phyloP scores from a whole-genome alignment of 2,113 vertebrate genomes.

The Alaudala cheleensis region DNA sequence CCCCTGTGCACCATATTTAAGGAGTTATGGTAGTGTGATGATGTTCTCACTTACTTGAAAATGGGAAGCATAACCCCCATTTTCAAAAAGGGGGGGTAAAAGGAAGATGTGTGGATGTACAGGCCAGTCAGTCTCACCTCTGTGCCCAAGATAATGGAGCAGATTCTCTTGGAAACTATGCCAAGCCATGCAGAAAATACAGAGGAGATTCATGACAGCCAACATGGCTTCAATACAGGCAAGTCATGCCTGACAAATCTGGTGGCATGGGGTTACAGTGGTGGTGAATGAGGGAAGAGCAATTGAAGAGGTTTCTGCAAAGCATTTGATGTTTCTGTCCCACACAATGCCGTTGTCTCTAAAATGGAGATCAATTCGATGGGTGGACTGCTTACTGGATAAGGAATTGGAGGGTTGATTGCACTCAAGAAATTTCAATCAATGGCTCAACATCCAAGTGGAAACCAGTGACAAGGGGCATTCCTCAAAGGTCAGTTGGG shows the following conservation, averaged over 20 bases:
- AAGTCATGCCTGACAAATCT: neutral
- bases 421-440: neutral
- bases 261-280: neutral
- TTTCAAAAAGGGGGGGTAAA: rapidly evolving
- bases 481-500: neutral
- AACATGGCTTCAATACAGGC: neutral
- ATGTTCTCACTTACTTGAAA: neutral
- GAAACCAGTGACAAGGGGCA: rapidly evolving
- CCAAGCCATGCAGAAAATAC: neutral
- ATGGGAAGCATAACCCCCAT: too few relatives aligned
- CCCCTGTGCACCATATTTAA: neutral
- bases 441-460: neutral
- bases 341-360: neutral
- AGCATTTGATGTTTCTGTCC: neutral
- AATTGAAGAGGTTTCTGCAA: neutral
- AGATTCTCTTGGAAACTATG: neutral
- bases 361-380: neutral
- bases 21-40: neutral
- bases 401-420: neutral
- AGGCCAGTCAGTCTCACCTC: neutral
- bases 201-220: neutral
- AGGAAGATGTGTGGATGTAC: rapidly evolving
- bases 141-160: neutral
- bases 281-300: neutral
- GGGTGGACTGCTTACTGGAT: neutral